Evolutionary conservation across 2,113 vertebrate genomes (phyloP).

Genomic region (Bungarus multicinctus): DNA sequence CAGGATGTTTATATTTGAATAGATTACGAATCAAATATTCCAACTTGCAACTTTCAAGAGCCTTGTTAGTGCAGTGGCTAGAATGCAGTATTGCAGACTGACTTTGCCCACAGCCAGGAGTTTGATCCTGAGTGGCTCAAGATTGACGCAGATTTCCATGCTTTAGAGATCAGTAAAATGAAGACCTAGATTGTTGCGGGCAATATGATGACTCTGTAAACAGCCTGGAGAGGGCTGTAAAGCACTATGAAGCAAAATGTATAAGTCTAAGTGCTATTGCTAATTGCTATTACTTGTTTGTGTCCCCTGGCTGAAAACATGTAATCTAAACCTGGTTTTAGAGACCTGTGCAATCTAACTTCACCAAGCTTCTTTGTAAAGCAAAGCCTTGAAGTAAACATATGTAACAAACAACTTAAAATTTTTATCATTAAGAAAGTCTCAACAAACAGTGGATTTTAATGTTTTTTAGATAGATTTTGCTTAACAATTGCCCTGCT

Average conservation of each 20-base stretch:
- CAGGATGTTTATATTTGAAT: background rate
- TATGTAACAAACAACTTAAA: background rate
- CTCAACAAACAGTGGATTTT: background rate
- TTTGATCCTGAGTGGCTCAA: background rate
- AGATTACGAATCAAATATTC: background rate
- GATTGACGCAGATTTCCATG: background rate
- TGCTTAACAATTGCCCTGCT: background rate
- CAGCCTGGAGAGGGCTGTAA: background rate
- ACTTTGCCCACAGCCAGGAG: background rate
- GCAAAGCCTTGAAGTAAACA: background rate
- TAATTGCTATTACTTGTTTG: background rate
- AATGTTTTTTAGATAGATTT: background rate
- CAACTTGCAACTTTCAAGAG: background rate
- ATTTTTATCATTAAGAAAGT: background rate
- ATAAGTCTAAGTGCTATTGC: background rate
- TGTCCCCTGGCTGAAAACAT: background rate
- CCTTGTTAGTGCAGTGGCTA: background rate
- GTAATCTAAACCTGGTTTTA: background rate
- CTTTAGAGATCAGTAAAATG: background rate
- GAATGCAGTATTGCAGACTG: background rate
- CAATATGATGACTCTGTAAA: background rate
- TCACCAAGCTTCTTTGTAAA: background rate
- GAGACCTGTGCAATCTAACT: background rate
- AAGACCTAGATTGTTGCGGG: background rate
- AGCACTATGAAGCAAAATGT: background rate